Evolutionary conservation across 2,888 invertebrate species (phyloP), one percentile per base, ranked within the genome.

Genomic region (Andrena bicolor): DNA sequence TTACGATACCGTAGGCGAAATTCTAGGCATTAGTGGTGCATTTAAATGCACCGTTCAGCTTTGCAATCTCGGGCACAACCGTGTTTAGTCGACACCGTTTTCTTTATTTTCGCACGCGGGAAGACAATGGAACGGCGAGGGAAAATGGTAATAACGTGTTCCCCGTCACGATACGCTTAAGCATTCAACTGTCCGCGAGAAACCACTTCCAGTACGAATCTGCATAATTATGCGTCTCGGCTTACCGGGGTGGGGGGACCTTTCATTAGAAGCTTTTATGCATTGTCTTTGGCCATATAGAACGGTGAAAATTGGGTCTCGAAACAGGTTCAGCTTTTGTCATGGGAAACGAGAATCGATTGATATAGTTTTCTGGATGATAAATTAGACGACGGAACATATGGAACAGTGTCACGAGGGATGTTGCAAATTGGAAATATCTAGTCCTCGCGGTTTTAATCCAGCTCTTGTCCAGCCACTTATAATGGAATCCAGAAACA

Each of bases 211-310:
- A 28, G 26, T 41, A 23, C 68, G 60, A 82, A 86, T 80, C 64
- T 84, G 70, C 86, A 86, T 86, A 81, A 86, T 79, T 84, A 70
- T 77, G 65, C 74, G 78, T 64, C 66, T 58, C 74, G 63, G 64
- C 70, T 70, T 71, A 49, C 13, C 23, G 26, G 30, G n/a, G 16
- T 6, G 35, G 35, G 32, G 30, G 13, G 20, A 5, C n/a, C 28
- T 49, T 64, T 64, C 63, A 26, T 79, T 69, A 60, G 23, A 51
- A 23, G 16, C 7, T 35, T 58, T 20, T 6, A 5, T 63, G 63
- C 30, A 53, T 10, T n/a, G 10, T 16, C 48, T 0, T 8, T 6
- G 32, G n/a, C 28, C 0, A 8, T 16, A 30, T 16, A 30, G 61
- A 48, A 35, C 70, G 13, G 13, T 16, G 16, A 51, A 28, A 48